Evolutionary conservation across 2,797 vertebrate genomes (phyloP).

Genomic region (Cynodonichthys magdalenae): DNA sequence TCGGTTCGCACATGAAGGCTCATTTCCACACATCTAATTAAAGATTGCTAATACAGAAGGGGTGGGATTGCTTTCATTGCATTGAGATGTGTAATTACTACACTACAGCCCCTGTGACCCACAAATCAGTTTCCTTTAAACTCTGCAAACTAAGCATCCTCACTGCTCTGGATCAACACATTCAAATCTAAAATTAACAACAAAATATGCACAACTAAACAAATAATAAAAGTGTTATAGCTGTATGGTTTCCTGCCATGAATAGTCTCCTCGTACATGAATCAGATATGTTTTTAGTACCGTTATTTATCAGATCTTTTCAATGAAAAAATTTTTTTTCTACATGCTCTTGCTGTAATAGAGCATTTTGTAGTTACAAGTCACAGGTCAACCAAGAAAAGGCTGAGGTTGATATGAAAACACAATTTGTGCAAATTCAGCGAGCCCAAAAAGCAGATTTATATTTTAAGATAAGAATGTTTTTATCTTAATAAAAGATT

Average conservation of each 20-base stretch:
- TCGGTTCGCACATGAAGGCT: slow-evolving; percentile 21
- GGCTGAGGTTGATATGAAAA: too few species aligned
- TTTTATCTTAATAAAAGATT: too few species aligned
- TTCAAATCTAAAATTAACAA: slow-evolving; percentile 8
- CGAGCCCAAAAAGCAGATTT: too few species aligned
- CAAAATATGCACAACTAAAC: too few species aligned
- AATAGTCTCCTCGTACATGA: too few species aligned
- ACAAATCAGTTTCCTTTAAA: slow-evolving; percentile 59
- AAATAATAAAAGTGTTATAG: too few species aligned
- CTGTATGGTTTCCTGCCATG: too few species aligned
- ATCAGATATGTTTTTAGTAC: neutral
- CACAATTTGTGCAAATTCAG: too few species aligned
- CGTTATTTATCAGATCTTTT: neutral
- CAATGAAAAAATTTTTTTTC: neutral
- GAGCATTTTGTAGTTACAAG: too few species aligned
- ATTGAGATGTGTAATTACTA: slow-evolving; percentile 43
- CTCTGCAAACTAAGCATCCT: slow-evolving; percentile 11
- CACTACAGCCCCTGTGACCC: slow-evolving; percentile 34
- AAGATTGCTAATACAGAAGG: slow-evolving; percentile 24
- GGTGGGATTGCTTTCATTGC: slow-evolving; percentile 47
- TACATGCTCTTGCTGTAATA: neutral
- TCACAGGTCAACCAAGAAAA: too few species aligned
- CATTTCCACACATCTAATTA: slow-evolving; percentile 54
- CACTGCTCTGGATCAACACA: neutral
- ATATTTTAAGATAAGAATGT: too few species aligned